Conservation (phyloP, 2,113 vertebrate genomes). For the Oreamnos americanus region DNA sequence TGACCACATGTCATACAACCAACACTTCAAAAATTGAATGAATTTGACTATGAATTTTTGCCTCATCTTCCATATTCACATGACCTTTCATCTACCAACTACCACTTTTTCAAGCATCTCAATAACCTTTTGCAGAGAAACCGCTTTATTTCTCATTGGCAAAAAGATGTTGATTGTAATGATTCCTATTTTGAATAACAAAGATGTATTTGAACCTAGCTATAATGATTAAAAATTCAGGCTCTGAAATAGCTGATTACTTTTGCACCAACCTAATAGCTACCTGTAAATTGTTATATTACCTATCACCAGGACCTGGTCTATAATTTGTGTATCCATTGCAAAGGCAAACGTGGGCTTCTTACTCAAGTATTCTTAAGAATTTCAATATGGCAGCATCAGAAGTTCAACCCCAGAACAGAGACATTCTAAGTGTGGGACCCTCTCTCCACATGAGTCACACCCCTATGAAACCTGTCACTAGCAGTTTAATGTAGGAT, state of each 20-base stretch:
- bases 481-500: not conserved
- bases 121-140: not conserved
- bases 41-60: not conserved
- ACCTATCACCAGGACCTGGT: not conserved
- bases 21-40: not conserved
- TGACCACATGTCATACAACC: not conserved
- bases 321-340: not conserved
- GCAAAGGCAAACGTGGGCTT: not conserved
- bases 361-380: not conserved
- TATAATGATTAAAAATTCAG: not conserved
- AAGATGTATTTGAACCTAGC: not conserved
- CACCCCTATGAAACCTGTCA: not conserved
- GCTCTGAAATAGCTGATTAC: not conserved
- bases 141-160: not conserved
- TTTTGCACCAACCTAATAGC: not conserved
- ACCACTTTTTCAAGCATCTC: not conserved
- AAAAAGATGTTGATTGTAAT: not conserved
- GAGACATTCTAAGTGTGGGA: not conserved
- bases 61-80: not conserved
- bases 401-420: not conserved
- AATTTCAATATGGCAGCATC: not conserved
- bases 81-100: not conserved
- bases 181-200: not conserved
- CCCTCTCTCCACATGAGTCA: not conserved
- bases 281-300: not conserved